These are phyloP conservation scores for Apolygus lucorum DNA, from an alignment of 1,140 invertebrate genomes.

Conservation along the genomic window DNA sequence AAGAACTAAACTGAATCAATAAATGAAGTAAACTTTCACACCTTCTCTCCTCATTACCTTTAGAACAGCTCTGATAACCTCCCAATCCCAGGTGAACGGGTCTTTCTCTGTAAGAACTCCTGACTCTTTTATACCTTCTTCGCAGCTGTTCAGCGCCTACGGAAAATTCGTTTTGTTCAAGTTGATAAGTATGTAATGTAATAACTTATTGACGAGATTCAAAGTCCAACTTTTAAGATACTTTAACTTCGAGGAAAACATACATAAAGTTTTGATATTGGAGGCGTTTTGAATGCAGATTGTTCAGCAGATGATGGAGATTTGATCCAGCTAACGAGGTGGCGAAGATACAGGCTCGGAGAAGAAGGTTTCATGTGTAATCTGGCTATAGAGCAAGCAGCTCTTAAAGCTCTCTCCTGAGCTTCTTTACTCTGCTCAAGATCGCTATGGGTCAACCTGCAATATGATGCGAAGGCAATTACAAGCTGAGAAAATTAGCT, in stretches of 20 bases:
- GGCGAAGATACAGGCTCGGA: conserved; percentile 71
- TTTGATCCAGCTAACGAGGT: conserved; percentile 48
- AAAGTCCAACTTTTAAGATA: too few relatives aligned
- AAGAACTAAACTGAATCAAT: neutral
- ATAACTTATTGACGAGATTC: too few relatives aligned
- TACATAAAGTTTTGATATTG: conserved; percentile 23
- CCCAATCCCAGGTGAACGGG: conserved; percentile 74
- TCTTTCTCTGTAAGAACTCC: conserved; percentile 63
- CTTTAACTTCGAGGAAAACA: conserved; percentile 27
- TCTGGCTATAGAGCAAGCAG: conserved; percentile 64
- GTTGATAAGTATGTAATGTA: too few relatives aligned
- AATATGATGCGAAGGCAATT: neutral
- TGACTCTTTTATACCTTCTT: conserved; percentile 63
- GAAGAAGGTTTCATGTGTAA: conserved; percentile 64
- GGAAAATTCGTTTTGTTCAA: neutral
- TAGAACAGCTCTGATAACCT: conserved; percentile 63
- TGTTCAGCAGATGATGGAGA: neutral
- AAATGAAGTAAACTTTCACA: too few relatives aligned
- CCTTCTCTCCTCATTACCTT: too few relatives aligned
- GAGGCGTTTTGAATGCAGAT: neutral
- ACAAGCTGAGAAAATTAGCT: too few relatives aligned
- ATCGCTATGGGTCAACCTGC: neutral
- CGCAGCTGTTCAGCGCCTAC: conserved; percentile 34
- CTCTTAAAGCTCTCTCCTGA: conserved; percentile 65
- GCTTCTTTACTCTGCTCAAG: conserved; percentile 15